Percentiles rank a stretch among this genome's conserved stretches.
phyloP scores from a whole-genome alignment of 2,113 vertebrate genomes.

The Toxostoma redivivum region DNA sequence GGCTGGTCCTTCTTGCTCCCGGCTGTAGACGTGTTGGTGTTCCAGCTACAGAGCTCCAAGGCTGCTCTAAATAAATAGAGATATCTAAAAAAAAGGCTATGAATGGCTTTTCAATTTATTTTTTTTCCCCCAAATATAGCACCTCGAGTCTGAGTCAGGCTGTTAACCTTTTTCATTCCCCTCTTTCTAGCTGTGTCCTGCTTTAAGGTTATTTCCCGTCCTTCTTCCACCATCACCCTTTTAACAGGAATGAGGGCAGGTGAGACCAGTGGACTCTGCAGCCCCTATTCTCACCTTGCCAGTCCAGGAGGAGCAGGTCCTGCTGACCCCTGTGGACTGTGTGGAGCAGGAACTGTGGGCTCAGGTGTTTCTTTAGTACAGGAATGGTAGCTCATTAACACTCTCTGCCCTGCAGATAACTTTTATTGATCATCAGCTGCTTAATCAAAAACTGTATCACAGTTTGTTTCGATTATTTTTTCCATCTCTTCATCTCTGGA shows the following conservation, averaged over 20 bases:
- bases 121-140: background rate
- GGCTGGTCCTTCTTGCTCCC: background rate
- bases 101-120: background rate
- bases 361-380: slow-evolving; percentile 2
- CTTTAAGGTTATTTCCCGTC: background rate
- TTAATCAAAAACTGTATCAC: slow-evolving; percentile 55
- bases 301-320: background rate
- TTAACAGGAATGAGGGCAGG: background rate
- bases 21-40: background rate
- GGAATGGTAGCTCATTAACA: slow-evolving; percentile 40
- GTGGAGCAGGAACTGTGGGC: accelerated
- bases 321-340: background rate
- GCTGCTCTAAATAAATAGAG: background rate
- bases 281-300: background rate
- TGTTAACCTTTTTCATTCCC: background rate
- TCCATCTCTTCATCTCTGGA: background rate
- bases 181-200: background rate
- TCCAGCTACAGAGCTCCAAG: background rate
- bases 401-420: slow-evolving; percentile 16
- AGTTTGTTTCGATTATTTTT: slow-evolving; percentile 36
- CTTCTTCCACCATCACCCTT: background rate
- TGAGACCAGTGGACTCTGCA: background rate
- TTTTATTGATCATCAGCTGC: slow-evolving; percentile 60
- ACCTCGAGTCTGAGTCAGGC: background rate
- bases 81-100: background rate